Conservation (phyloP, 2,888 invertebrate species). For the Girardia tigrina region DNA sequence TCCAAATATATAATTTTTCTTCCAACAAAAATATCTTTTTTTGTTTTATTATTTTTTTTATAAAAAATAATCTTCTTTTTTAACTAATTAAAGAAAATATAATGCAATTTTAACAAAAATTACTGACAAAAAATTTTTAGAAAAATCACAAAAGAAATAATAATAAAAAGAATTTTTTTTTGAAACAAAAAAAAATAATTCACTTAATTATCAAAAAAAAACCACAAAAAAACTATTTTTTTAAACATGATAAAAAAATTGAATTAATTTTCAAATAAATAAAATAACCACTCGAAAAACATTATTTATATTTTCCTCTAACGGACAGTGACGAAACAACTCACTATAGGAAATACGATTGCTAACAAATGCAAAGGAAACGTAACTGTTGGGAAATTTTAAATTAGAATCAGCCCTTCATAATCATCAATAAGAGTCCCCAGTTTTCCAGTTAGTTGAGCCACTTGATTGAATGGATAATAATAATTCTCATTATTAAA, state of each 20-base stretch:
- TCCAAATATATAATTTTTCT: background rate
- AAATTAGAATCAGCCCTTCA: conserved; percentile 16
- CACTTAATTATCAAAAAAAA: no score
- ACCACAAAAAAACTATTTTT: no score
- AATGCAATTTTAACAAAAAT: background rate
- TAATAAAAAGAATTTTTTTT: background rate
- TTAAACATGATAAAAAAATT: background rate
- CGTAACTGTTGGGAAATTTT: conserved; percentile 23
- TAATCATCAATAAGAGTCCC: conserved; percentile 16
- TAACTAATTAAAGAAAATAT: background rate
- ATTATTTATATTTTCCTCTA: background rate
- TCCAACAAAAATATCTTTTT: background rate
- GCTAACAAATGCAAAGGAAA: background rate
- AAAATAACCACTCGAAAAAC: conserved; percentile 7
- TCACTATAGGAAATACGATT: background rate
- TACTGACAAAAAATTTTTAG: background rate
- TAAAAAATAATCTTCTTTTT: background rate
- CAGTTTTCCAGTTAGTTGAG: conserved; percentile 4
- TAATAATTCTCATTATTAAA: background rate
- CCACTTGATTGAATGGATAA: conserved; percentile 11
- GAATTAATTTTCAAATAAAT: background rate
- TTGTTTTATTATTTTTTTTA: background rate
- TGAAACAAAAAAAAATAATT: background rate
- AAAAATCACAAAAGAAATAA: background rate
- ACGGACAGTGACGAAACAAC: background rate